Evolutionary conservation across 2,888 invertebrate genomes (phyloP), one percentile per base, ranked within the genome.

Genomic region (Drosophila merina): DNA sequence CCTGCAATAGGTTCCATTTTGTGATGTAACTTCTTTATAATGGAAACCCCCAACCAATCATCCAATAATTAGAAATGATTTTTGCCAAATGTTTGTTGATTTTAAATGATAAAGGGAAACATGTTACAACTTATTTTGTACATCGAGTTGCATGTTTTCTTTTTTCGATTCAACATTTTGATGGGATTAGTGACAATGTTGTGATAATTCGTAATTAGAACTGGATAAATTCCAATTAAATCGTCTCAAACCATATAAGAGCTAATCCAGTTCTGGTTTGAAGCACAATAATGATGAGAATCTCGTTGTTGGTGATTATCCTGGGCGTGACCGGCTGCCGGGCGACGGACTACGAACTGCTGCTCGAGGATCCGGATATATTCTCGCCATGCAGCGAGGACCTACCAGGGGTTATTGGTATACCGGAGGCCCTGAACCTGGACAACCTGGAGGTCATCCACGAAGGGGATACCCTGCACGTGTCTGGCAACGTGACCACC

Each of bases 321-420:
- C n/a, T 44, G 6, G 25, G 45, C n/a, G 14, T 40, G 14, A 9
- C 14, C 30, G 20, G 8, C 9, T 45, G 25, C 42, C 48, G 57
- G 36, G 38, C 51, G 33, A 0, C 9, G 14, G 40, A 80, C 31
- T 83, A 75, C 45, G 67, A 71, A 42, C 36, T 83, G 36, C 2
- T 74, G 20, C 7, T 81, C 5, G 82, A 75, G 36, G 74, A 87
- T 72, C 70, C 75, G 4, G 66, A 75, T 0, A 14, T 83, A 12
- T 81, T 86, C 9, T 42, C 54, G 25, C 14, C 49, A 2, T 83
- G 83, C 57, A 50, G 10, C 0, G 71, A 86, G 0, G 9, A 30
- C 0, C 70, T 60, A 2, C 69, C 74, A 0, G 75, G 67, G 0
- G 4, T 74, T 0, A 4, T 26, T 0, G 54, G 54, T n/a, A 0